Evolutionary conservation across 1,140 invertebrate species (phyloP).

Genomic region (Brachystomella parvula): DNA sequence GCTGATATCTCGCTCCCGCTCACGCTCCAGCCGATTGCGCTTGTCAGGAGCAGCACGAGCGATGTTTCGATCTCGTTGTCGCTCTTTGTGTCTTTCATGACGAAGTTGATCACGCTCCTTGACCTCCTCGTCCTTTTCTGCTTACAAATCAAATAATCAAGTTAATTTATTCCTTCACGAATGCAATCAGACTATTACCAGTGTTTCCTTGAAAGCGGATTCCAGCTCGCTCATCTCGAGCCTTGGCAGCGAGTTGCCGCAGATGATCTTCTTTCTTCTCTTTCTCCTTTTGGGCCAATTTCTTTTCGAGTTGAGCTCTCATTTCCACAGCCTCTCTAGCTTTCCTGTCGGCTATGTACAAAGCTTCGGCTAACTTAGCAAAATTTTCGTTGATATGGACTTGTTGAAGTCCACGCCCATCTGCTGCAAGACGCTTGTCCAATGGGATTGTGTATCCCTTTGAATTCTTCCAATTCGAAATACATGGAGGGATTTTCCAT

Average conservation of each 20-base stretch:
- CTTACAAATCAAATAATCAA: slow-evolving; percentile 19
- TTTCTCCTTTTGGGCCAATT: slow-evolving; percentile 95
- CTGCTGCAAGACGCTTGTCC: slow-evolving; percentile 95
- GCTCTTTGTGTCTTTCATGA: slow-evolving; percentile 80
- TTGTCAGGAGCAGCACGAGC: slow-evolving; percentile 90
- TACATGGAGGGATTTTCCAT: slow-evolving; percentile 99
- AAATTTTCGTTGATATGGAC: slow-evolving; percentile 99
- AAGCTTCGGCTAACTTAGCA: slow-evolving; percentile 91
- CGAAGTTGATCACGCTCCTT: slow-evolving; percentile 83
- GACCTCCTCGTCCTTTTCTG: slow-evolving; percentile 61
- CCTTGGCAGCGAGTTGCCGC: slow-evolving; percentile 84
- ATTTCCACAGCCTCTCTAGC: slow-evolving; percentile 92
- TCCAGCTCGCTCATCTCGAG: slow-evolving; percentile 87
- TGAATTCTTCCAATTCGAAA: slow-evolving; percentile 99
- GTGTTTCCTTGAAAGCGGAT: slow-evolving; percentile 48
- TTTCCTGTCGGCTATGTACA: slow-evolving; percentile 97
- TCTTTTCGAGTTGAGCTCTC: slow-evolving; percentile 89
- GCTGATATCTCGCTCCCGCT: slow-evolving; percentile 93
- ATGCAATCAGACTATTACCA: slow-evolving; percentile 27
- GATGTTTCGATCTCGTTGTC: slow-evolving; percentile 85
- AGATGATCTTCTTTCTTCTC: slow-evolving; percentile 96
- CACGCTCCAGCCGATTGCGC: slow-evolving; percentile 76
- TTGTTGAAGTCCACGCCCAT: slow-evolving; percentile 93
- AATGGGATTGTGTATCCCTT: slow-evolving; percentile 98
- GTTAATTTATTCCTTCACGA: background rate